These are phyloP conservation scores for Tiliacea citrago DNA, from an alignment of 2,888 invertebrate species.

Conservation along the genomic window DNA sequence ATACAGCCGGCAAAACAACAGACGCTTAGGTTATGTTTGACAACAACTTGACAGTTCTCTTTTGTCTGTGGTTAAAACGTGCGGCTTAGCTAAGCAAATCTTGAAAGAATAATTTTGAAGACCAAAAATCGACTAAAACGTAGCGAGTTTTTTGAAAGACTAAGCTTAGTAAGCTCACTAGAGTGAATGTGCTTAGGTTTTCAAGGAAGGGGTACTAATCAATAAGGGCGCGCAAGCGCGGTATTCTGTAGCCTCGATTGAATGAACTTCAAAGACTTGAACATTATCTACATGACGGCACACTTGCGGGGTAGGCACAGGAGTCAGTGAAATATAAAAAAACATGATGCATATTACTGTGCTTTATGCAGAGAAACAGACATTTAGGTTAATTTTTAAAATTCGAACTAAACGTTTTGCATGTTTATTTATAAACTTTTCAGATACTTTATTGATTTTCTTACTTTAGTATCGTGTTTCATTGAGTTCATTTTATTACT, in stretches of 20 bases:
- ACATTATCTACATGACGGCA: slow-evolving; percentile 30
- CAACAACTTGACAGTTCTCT: slow-evolving; percentile 65
- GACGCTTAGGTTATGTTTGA: slow-evolving; percentile 68
- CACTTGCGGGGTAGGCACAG: neutral
- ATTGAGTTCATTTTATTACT: neutral
- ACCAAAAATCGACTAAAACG: slow-evolving; percentile 29
- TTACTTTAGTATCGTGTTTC: neutral
- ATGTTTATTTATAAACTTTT: neutral
- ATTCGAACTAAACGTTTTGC: neutral
- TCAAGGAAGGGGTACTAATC: slow-evolving; percentile 62
- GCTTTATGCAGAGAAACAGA: neutral
- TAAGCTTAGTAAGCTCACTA: slow-evolving; percentile 13
- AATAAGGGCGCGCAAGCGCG: slow-evolving; percentile 74
- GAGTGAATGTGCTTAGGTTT: slow-evolving; percentile 3
- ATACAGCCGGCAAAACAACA: slow-evolving; percentile 62
- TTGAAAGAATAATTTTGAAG: neutral
- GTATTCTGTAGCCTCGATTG: neutral
- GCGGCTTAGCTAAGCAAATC: slow-evolving; percentile 15
- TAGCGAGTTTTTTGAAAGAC: neutral
- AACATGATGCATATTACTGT: neutral
- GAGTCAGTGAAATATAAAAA: slow-evolving; percentile 3
- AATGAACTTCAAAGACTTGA: slow-evolving; percentile 49
- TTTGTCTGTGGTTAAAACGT: slow-evolving; percentile 57
- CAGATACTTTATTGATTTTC: neutral
- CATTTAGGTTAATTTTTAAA: neutral